Percentiles rank a stretch among this genome's conserved stretches.
Conservation (phyloP, 2,888 invertebrate genomes). For the Melinaea marsaeus region DNA sequence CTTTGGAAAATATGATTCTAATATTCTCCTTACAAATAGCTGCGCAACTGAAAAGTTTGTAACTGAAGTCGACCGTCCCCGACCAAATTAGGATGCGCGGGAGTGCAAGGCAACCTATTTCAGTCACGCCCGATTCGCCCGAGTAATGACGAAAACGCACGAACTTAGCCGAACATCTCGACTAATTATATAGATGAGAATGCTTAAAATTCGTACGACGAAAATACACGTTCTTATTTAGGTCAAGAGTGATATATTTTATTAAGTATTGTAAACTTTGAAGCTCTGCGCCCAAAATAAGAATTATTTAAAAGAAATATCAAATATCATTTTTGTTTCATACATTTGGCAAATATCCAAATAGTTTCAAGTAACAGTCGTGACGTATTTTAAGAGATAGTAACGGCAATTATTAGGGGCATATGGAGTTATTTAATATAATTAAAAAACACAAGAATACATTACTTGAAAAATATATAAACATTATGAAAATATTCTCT, state of each 20-base stretch:
- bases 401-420: background rate
- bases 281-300: background rate
- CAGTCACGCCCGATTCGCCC: slow-evolving; percentile 60
- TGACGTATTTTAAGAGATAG: slow-evolving; percentile 5
- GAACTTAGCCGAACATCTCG: slow-evolving; percentile 53
- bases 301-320: slow-evolving; percentile 39
- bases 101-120: slow-evolving; percentile 64
- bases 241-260: slow-evolving; percentile 12
- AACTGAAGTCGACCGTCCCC: slow-evolving; percentile 54
- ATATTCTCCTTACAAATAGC: slow-evolving; percentile 34
- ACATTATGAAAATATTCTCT: too few species aligned
- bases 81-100: slow-evolving; percentile 79
- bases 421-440: too few species aligned
- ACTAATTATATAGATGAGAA: slow-evolving; percentile 1
- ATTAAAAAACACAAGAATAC: too few species aligned
- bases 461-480: too few species aligned
- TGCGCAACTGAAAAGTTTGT: slow-evolving; percentile 49
- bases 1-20: background rate
- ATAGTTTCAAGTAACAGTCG: slow-evolving; percentile 44
- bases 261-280: background rate
- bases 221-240: slow-evolving; percentile 23
- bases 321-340: slow-evolving; percentile 57
- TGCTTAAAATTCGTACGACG: background rate
- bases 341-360: slow-evolving; percentile 55
- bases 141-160: slow-evolving; percentile 43